These are phyloP conservation scores for Darevskia nairensis DNA, from an alignment of 2,797 vertebrate species.

Conservation along the genomic window DNA sequence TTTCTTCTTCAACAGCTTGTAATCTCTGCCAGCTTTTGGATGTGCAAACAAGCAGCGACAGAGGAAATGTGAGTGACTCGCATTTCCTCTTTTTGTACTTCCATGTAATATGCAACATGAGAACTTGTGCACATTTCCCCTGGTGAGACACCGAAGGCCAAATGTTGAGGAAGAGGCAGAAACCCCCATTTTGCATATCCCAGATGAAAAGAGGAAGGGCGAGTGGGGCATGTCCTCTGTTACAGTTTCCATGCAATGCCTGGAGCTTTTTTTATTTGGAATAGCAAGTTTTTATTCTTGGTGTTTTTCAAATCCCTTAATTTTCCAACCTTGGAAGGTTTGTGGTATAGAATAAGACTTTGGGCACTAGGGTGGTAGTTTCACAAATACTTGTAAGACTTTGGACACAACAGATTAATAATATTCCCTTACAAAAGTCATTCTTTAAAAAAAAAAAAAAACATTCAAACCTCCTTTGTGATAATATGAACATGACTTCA, in stretches of 20 bases:
- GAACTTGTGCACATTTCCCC: background rate
- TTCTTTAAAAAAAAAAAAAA: background rate
- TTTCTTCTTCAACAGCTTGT: background rate
- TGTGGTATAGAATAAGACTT: background rate
- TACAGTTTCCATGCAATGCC: background rate
- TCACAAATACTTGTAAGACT: background rate
- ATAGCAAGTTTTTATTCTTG: background rate
- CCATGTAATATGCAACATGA: background rate
- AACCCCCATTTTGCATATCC: background rate
- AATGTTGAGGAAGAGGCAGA: background rate
- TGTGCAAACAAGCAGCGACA: background rate
- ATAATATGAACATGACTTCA: background rate
- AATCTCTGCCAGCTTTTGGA: background rate
- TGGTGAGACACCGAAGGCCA: background rate
- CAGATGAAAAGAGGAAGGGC: background rate
- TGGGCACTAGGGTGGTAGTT: background rate
- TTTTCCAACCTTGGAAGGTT: background rate
- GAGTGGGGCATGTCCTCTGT: background rate
- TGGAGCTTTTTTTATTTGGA: background rate
- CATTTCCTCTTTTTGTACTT: conserved; percentile 1
- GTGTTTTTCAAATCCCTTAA: background rate
- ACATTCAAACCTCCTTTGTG: background rate
- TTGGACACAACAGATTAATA: background rate
- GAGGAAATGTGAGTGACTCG: background rate
- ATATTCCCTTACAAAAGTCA: background rate